Conservation (phyloP, 2,888 invertebrate species). For the Heliconius ismenius region DNA sequence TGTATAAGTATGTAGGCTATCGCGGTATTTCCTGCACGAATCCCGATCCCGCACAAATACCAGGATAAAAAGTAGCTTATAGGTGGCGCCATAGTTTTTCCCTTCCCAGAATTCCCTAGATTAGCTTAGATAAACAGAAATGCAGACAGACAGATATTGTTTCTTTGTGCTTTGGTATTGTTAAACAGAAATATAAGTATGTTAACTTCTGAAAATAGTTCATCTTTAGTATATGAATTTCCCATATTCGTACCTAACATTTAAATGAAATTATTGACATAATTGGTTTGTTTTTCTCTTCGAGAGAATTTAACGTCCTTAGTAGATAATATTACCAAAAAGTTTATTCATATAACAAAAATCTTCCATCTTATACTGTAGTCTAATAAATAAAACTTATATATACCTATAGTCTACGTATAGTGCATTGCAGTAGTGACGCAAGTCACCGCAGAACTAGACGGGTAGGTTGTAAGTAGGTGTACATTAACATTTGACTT, state of each 20-base stretch:
- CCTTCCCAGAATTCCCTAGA: no score
- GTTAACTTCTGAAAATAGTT: no score
- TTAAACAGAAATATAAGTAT: no score
- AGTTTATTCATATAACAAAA: not conserved
- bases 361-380: not conserved
- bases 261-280: not conserved
- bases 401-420: not conserved
- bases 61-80: no score
- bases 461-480: conserved; percentile 20
- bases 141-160: no score
- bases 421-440: conserved; percentile 26
- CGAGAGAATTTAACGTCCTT: not conserved
- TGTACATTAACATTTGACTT: conserved; percentile 36
- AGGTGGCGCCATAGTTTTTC: no score
- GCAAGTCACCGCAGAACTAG: conserved; percentile 21
- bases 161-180: no score
- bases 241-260: not conserved
- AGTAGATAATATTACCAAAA: not conserved
- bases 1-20: no score
- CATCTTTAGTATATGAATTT: no score
- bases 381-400: not conserved
- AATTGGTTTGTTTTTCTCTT: not conserved
- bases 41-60: no score
- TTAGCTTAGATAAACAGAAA: no score
- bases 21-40: no score